Conservation (phyloP, 2,888 invertebrate genomes). For the Drosophila barbarae region DNA sequence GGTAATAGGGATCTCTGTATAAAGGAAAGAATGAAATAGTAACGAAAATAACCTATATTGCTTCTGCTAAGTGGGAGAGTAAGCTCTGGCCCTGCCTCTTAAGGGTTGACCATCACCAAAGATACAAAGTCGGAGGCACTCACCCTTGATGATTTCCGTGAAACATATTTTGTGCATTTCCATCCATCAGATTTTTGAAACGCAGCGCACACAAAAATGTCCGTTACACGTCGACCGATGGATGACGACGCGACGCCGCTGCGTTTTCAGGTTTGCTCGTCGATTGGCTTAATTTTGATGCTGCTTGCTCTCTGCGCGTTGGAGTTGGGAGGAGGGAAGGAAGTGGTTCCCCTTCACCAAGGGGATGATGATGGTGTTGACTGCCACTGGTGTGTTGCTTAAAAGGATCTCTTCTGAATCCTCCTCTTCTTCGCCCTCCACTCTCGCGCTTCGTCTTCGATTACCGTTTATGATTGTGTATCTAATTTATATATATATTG, state of each 20-base stretch:
- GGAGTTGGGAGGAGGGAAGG: constrained; percentile 2
- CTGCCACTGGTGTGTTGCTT: neutral
- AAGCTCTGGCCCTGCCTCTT: neutral
- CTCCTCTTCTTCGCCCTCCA: constrained; percentile 8
- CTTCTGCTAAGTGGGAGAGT: neutral
- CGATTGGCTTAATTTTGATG: constrained; percentile 74
- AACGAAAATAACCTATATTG: neutral
- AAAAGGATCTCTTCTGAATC: neutral
- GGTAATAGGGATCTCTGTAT: constrained; percentile 80
- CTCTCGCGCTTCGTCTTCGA: constrained; percentile 6
- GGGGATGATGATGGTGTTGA: neutral
- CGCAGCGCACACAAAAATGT: constrained; percentile 75
- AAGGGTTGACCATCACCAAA: neutral
- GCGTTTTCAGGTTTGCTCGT: constrained; percentile 64
- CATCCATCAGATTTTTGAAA: constrained; percentile 80
- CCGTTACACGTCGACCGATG: constrained; percentile 62
- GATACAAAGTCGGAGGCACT: constrained; percentile 40
- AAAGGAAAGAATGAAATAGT: neutral
- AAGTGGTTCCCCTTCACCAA: constrained; percentile 15
- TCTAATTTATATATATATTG: constrained; percentile 14
- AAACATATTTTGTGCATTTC: constrained; percentile 81
- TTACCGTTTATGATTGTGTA: constrained; percentile 13
- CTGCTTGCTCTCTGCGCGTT: constrained; percentile 68
- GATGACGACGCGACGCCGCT: constrained; percentile 63
- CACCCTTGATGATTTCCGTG: constrained; percentile 83